Evolutionary conservation across 2,797 vertebrate species (phyloP), one percentile per base, ranked within the genome.

Genomic region (Pitangus sulphuratus): DNA sequence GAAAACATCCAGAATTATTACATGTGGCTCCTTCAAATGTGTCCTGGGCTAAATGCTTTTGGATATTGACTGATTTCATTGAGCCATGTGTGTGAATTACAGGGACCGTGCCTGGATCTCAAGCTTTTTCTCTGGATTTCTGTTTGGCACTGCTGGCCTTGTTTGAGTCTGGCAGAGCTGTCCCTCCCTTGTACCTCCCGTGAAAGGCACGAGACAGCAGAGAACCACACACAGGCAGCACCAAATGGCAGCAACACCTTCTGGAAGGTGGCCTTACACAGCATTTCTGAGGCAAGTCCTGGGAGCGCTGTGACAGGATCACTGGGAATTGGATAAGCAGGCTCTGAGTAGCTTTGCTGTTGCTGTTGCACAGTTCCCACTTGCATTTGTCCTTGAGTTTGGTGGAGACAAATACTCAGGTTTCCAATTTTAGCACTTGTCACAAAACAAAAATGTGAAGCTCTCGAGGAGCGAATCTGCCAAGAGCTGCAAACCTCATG

Each of bases 161-260:
- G 11, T 44, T 35, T 40, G 40, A 40, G 21, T 39, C 30, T 65
- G 14, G 17, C 47, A 37, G n/a, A 76, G 40, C 53, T 89, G 14
- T 4, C 0, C 7, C 39, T 66, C 12, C 19, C 28, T 56, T 0
- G 0, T 6, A 28, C 47, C 37, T 50, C 57, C 21, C 0, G 0
- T 18, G 65, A 71, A 74, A 74, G 18, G 24, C 60, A 30, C 1
- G 11, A 48, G 25, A 14, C 9, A 6, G 57, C 10, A 61, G 21
- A 69, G 65, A 71, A 69, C 37, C 40, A 40, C 56, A 26, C 8
- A 56, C 11, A 19, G 40, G 40, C 26, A 24, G 30, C 13, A 11
- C 44, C 39, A 45, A 44, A 58, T 50, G 18, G 31, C n/a, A 54
- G 16, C 15, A 24, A 15, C 40, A 28, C 12, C 0, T 69, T 47